Base-by-base conservation (phyloP, 2,113 vertebrate genomes). In the Clupea harengus region DNA sequence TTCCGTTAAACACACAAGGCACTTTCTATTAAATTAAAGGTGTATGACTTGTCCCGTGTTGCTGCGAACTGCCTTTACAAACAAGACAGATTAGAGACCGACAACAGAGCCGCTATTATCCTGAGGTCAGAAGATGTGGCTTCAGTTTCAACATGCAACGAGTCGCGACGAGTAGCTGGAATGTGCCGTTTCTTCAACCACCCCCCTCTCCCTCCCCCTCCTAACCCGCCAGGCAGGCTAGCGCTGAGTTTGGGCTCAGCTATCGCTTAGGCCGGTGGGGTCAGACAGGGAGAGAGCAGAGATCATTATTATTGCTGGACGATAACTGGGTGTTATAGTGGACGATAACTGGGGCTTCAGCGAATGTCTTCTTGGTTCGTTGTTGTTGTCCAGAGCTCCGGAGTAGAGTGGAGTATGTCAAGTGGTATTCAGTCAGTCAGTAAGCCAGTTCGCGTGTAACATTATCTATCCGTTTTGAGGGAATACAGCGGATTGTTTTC, bases 161-260 rank as follows among this genome's bases (percentile, higher is more conserved):
- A 87, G 88, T 91, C 75, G 17, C 20, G n/a, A 81, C 89, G 84
- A 84, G 89, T 85, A 57, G 82, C 2, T 84, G 84, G 90, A 91
- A 89, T 89, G 89, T 85, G 88, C 47, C 44, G 25, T n/a, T 64
- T 25, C 64, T 6, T 72, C 28, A 3, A 7, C 57, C 22, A 8
- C 10, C 25, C 64, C 25, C n/a, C n/a, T n/a, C n/a, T n/a, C n/a
- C n/a, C n/a, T n/a, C n/a, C n/a, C n/a, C n/a, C n/a, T n/a, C n/a
- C 32, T 15, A 54, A 0, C 25, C 64, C 64, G 9, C n/a, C 8
- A 28, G 64, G 64, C 64, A 72, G 6, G 13, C n/a, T 32, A 2
- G 25, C 64, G 64, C 7, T 25, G n/a, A 72, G 64, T 32, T 28
- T 72, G 25, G 64, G 64, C n/a, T 25, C 28, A 32, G 25, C 13